phyloP scores from a whole-genome alignment of 2,797 vertebrate species.

The Macroramphosus scolopax region DNA sequence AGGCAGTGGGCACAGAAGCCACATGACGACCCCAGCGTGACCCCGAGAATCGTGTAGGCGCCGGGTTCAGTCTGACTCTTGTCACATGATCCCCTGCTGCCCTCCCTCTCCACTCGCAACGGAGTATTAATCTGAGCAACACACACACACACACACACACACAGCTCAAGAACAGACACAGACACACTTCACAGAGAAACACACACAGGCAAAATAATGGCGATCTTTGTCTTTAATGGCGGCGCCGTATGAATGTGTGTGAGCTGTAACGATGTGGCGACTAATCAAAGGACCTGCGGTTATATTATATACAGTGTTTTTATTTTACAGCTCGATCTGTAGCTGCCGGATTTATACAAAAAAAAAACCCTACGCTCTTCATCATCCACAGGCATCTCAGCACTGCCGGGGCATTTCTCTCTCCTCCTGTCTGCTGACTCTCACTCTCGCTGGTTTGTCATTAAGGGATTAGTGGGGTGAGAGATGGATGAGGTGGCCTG shows the following conservation, averaged over 20 bases:
- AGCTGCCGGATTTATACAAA: not conserved
- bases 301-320: too few relatives aligned
- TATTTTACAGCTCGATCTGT: not conserved
- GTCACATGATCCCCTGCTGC: slow-evolving; percentile 80
- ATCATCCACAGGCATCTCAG: too few relatives aligned
- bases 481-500: slow-evolving; percentile 35
- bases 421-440: slow-evolving; percentile 20
- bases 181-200: slow-evolving; percentile 4
- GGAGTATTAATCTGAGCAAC: slow-evolving; percentile 72
- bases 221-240: slow-evolving; percentile 28
- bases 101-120: slow-evolving; percentile 76
- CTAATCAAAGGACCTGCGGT: too few relatives aligned
- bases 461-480: slow-evolving; percentile 55
- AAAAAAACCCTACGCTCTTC: too few relatives aligned
- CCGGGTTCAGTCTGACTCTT: slow-evolving; percentile 78
- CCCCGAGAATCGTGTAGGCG: slow-evolving; percentile 79
- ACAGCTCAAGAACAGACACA: not conserved
- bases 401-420: not conserved
- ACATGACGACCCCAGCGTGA: slow-evolving; percentile 74
- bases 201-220: slow-evolving; percentile 13
- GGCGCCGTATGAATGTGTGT: slow-evolving; percentile 1
- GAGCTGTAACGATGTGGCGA: slow-evolving; percentile 12
- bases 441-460: slow-evolving; percentile 43
- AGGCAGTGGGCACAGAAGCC: slow-evolving; percentile 71
- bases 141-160: slow-evolving; percentile 13